Conservation (phyloP, 2,797 vertebrate genomes). For the Discoglossus pictus region DNA sequence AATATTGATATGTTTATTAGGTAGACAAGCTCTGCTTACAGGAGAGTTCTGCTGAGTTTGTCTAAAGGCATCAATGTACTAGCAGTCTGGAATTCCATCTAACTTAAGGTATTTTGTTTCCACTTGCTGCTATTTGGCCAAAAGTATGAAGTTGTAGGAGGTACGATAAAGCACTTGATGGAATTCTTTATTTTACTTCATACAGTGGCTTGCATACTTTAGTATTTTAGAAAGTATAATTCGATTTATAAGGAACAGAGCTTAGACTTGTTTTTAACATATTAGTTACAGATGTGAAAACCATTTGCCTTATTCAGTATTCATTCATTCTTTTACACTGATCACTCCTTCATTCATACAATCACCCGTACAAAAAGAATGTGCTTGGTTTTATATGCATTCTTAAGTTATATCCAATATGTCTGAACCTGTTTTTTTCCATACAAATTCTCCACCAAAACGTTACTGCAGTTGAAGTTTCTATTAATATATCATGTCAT, state of each 20-base stretch:
- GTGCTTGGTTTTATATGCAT: background rate
- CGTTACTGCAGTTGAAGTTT: background rate
- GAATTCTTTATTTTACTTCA: constrained; percentile 25
- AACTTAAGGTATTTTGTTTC: constrained; percentile 22
- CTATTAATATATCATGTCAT: background rate
- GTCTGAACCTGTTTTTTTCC: constrained; percentile 17
- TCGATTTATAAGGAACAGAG: constrained; percentile 31
- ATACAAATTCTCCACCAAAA: background rate
- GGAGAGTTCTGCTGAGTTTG: no score
- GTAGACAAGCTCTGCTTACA: no score
- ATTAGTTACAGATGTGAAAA: constrained; percentile 27
- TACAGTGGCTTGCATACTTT: constrained; percentile 26
- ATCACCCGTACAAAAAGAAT: constrained; percentile 8
- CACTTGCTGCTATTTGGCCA: constrained; percentile 20
- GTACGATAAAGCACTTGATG: constrained; percentile 17
- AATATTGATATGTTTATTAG: no score
- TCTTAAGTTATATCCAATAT: constrained; percentile 7
- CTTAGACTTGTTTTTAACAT: constrained; percentile 19
- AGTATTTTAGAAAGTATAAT: constrained; percentile 34
- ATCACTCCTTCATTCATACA: constrained; percentile 5
- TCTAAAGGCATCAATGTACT: background rate
- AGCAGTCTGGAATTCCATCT: constrained; percentile 18
- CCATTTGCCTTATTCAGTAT: constrained; percentile 16
- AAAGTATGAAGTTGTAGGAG: constrained; percentile 23
- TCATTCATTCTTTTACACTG: constrained; percentile 16